Conservation (phyloP, 2,113 vertebrate genomes). For the Scopus umbretta region DNA sequence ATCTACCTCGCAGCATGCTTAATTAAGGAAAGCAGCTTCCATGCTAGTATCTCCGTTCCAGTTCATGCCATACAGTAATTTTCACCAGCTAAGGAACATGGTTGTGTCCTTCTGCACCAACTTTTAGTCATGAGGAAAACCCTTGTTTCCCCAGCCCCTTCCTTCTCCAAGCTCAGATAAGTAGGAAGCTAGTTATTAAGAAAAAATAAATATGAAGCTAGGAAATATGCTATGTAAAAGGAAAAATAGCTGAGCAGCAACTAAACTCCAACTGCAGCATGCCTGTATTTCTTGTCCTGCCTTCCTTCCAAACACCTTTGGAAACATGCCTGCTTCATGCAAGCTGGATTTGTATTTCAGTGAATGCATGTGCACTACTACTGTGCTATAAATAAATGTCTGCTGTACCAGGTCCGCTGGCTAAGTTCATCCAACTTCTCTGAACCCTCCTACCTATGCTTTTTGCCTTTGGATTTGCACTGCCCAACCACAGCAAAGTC, state of each 20-base stretch:
- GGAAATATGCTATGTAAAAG: background rate
- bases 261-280: background rate
- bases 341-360: conserved; percentile 7
- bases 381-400: background rate
- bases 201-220: background rate
- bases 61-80: rapidly evolving
- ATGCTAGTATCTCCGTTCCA: rapidly evolving
- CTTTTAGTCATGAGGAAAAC: background rate
- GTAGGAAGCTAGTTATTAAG: background rate
- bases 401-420: background rate
- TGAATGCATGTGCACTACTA: background rate
- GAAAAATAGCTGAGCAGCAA: background rate
- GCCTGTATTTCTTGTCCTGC: background rate
- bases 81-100: background rate
- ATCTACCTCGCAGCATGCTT: background rate
- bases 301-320: background rate
- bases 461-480: background rate
- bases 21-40: background rate
- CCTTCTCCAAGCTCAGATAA: background rate
- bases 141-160: background rate
- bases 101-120: background rate
- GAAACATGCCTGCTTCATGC: background rate
- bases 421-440: background rate
- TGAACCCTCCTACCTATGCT: background rate
- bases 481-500: background rate